Evolutionary conservation across 2,888 invertebrate species (phyloP).

Genomic region (Keiferia lycopersicella): DNA sequence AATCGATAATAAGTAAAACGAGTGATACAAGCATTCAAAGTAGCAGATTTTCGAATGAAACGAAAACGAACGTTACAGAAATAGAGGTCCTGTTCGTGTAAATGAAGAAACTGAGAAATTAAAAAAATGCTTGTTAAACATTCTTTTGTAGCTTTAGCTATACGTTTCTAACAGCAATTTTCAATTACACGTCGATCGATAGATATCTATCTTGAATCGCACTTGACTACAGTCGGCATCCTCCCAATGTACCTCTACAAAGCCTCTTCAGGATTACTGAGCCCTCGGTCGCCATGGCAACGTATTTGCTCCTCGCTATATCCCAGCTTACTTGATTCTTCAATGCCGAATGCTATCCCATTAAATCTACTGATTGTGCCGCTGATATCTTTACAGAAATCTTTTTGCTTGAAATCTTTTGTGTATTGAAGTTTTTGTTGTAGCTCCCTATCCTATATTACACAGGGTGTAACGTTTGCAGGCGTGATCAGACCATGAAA

Average conservation of each 20-base stretch:
- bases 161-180: slow-evolving; percentile 26
- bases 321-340: slow-evolving; percentile 69
- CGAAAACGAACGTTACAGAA: no score
- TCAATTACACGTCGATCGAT: slow-evolving; percentile 41
- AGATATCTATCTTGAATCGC: slow-evolving; percentile 53
- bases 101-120: no score
- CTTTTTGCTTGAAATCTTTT: slow-evolving; percentile 11
- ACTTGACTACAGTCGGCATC: slow-evolving; percentile 61
- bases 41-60: no score
- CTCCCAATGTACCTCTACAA: slow-evolving; percentile 56
- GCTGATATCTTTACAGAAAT: slow-evolving; percentile 2
- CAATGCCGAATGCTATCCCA: slow-evolving; percentile 69
- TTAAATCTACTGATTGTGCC: slow-evolving; percentile 64
- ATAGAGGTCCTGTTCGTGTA: no score
- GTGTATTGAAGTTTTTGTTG: neutral
- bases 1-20: no score
- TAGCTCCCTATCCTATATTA: neutral
- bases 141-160: neutral
- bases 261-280: slow-evolving; percentile 76
- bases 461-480: no score
- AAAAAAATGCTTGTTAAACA: no score
- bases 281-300: slow-evolving; percentile 68
- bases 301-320: slow-evolving; percentile 62
- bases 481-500: no score
- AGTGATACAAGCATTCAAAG: no score